A percentile compares a stretch with the other conserved stretches of the same genome.
phyloP scores from a whole-genome alignment of 2,113 vertebrate species.

The Malurus alboscapulatus region DNA sequence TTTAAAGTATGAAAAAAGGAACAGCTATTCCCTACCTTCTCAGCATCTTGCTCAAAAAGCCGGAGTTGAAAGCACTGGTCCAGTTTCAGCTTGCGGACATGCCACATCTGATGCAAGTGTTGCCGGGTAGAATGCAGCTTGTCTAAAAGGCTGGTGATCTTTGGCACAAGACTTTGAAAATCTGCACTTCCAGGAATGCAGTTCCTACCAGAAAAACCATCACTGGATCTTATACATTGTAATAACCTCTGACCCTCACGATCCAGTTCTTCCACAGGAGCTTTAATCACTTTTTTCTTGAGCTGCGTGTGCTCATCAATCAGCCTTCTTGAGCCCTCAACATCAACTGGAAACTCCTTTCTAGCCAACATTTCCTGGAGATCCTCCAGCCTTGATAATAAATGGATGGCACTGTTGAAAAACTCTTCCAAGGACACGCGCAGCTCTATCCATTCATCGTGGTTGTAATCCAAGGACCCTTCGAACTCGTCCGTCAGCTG shows the following conservation, averaged over 20 bases:
- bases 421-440: constrained; percentile 94
- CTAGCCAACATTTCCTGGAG: constrained; percentile 93
- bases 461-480: constrained; percentile 96
- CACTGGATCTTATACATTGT: constrained; percentile 92
- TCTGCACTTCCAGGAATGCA: constrained; percentile 96
- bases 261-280: constrained; percentile 96
- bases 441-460: constrained; percentile 96
- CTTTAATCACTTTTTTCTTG: constrained; percentile 97
- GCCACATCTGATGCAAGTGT: constrained; percentile 97
- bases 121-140: constrained; percentile 97
- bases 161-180: constrained; percentile 97
- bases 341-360: constrained; percentile 95
- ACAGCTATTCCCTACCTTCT: constrained; percentile 83
- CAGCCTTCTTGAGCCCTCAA: constrained; percentile 91
- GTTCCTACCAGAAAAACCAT: constrained; percentile 93
- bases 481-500: constrained; percentile 97
- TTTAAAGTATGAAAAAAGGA: not conserved
- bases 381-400: constrained; percentile 93
- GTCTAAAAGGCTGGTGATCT: constrained; percentile 96
- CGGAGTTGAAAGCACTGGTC: constrained; percentile 98
- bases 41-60: constrained; percentile 96
- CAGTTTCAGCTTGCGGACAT: constrained; percentile 93
- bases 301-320: constrained; percentile 96
- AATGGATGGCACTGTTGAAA: constrained; percentile 91
- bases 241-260: constrained; percentile 93